These are phyloP conservation scores for Chironex yamaguchii DNA, from an alignment of 30 jellyfish, hydroid and myxozoan species.

Conservation along the genomic window DNA sequence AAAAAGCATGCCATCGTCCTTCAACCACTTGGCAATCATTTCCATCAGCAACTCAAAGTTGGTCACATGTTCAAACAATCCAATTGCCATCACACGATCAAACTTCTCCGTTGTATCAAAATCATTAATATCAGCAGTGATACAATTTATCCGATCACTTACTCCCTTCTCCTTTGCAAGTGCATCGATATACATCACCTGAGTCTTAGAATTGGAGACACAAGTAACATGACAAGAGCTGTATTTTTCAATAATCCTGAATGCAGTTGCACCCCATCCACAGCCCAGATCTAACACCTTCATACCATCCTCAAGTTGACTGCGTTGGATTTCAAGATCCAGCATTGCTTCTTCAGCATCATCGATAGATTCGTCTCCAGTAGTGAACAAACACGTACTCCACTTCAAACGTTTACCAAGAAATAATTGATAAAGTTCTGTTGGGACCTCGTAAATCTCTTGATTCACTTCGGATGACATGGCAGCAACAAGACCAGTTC, in stretches of 20 bases:
- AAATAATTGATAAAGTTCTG: constrained; percentile 68
- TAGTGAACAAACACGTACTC: constrained; percentile 74
- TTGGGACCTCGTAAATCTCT: constrained; percentile 88
- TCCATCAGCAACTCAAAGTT: constrained; percentile 76
- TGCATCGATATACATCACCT: constrained; percentile 57
- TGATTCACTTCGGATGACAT: constrained; percentile 72
- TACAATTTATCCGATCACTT: constrained; percentile 54
- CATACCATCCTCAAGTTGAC: constrained; percentile 71
- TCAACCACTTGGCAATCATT: constrained; percentile 82
- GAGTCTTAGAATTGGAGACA: constrained; percentile 81
- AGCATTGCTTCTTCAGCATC: constrained; percentile 79
- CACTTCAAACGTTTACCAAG: constrained; percentile 84
- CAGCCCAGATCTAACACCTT: constrained; percentile 88
- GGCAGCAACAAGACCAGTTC: constrained; percentile 76
- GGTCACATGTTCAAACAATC: constrained; percentile 94
- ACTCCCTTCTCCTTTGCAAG: constrained; percentile 66
- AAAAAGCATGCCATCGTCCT: constrained; percentile 76
- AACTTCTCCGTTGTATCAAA: constrained; percentile 71
- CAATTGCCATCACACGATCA: constrained; percentile 86
- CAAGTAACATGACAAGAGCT: constrained; percentile 70
- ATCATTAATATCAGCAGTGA: constrained; percentile 86
- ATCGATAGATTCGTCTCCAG: constrained; percentile 50
- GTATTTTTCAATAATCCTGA: constrained; percentile 77
- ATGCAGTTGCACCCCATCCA: constrained; percentile 95
- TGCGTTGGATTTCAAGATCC: constrained; percentile 67